Base-by-base conservation (phyloP, 2,797 vertebrate species). In the Phaenicophaeus curvirostris region DNA sequence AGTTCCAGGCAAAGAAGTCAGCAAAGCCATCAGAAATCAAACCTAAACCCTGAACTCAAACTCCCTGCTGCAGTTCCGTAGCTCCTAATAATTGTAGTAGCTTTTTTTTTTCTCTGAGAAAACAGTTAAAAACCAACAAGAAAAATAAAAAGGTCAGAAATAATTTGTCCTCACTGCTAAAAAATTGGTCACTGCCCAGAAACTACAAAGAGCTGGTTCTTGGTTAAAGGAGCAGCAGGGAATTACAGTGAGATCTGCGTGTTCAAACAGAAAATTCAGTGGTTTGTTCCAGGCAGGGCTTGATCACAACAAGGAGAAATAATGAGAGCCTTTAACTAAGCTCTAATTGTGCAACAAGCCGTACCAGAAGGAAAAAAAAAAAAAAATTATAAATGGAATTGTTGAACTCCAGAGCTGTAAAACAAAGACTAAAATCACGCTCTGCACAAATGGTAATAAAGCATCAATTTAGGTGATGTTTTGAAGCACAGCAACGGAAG, bases 291-390 rank as follows among this genome's bases (percentile, higher is more conserved):
- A 85, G 50, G 46, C 65, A 92, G 81, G 73, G 61, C 48, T 71
- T 35, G 30, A 82, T 77, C 81, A 42, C 84, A 86, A 68, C n/a
- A 28, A 78, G 58, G 42, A 37, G 73, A 87, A 67, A 81, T 80
- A 80, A 87, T 58, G 88, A 95, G 61, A 84, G 35, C 18, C 54
- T 83, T 69, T 89, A 93, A 90, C 2, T 1, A 92, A 87, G 78
- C 55, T 63, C 53, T 53, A 74, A 92, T 71, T 87, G 86, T 80
- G 75, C 78, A 95, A 87, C 65, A 89, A 91, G 58, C 84, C 89
- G 41, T 53, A 59, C 17, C 46, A 62, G 21, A 2, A 11, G 24
- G 41, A 46, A 63, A n/a, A n/a, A n/a, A n/a, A n/a, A n/a, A 31
- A 46, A 24, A 50, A 39, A 14, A 42, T 80, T 79, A 63, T 69